Base-by-base conservation (phyloP, 2,797 vertebrate genomes). In the Taenioides sp. region DNA sequence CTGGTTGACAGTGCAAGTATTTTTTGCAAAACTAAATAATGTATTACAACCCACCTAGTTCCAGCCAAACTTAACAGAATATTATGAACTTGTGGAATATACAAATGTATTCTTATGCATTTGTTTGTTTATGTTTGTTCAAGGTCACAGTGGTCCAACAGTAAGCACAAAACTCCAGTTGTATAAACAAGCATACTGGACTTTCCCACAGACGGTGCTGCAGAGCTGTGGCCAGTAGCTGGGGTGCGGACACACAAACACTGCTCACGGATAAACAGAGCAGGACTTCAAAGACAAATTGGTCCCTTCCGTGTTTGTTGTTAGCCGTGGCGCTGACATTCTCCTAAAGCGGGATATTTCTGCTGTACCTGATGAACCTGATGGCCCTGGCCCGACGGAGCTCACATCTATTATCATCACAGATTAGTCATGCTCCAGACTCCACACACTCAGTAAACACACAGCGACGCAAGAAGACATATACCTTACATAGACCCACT, bases 301-400 rank as follows among this genome's bases (percentile, higher is more conserved):
- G 47, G 66, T 86, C 79, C 76, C 52, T 74, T 63, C 69, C 72
- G 17, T 54, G 65, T 66, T 66, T 40, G 75, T 71, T 75, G 55
- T 64, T 72, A 71, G 79, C 71, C 72, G 72, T 57, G 73, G 74
- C 65, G 18, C 49, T 72, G 79, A 72, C 82, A 76, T 79, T 76
- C 28, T 12, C 80, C 66, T 78, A 76, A 86, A 86, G 84, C 57
- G 66, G 66, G 73, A 84, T 89, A 78, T 83, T 84, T 79, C 74
- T 70, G 70, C 69, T 78, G 77, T 71, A 83, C 74, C 75, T 77
- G 85, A 88, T 85, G 86, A 89, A 86, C 87, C 77, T n/a, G 76
- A 83, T 81, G 82, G 75, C 83, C 76, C 84, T 74, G 55, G 54
- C 58, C 34, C 67, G 37, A 65, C 66, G 70, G 59, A 76, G 58